Base-by-base conservation (phyloP, 2,113 vertebrate species). In the Pterophyllum scalare region DNA sequence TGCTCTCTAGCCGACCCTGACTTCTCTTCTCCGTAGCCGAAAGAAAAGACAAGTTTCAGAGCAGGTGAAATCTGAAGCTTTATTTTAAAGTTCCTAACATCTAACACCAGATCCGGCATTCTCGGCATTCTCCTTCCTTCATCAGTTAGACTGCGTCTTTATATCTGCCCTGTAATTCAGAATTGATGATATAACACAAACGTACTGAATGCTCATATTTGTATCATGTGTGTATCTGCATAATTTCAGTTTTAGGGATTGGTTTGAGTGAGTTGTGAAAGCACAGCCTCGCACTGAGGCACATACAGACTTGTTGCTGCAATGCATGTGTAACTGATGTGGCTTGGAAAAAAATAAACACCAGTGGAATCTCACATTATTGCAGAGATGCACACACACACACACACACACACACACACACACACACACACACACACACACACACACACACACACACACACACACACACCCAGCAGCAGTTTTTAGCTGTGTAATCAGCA, bases 401-500 rank as follows among this genome's bases (percentile, higher is more conserved):
- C 43, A 28, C 40, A 70, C 46, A 22, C 24, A 67, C 40, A 43
- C 64, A 67, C 22, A 28, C 15, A 46, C 15, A 81, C 35, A 65
- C 17, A 64, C 22, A 12, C 11, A 15, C 7, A 38, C 35, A 38
- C 9, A 9, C 19, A 15, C 67, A n/a, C 59, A 64, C 11, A 3
- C 11, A 12, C 11, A 3, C 3, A 12, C 11, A 43, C 11, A 13
- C 40, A 43, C 12, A 43, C 12, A 77, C 43, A 57, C 31, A 79
- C 19, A 12, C 40, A 11, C 3, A 3, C 40, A 65, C 20, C 40
- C 77, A 61, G 80, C 78, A 83, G 81, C 83, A 62, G 77, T 88
- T 84, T 90, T 87, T 76, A 84, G 72, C 76, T 54, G 89, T 19
- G 85, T 82, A 93, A 93, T 92, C 90, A 91, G 91, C 6, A 59